Evolutionary conservation across 2,888 invertebrate species (phyloP).

Genomic region (Drosophila mulleri): DNA sequence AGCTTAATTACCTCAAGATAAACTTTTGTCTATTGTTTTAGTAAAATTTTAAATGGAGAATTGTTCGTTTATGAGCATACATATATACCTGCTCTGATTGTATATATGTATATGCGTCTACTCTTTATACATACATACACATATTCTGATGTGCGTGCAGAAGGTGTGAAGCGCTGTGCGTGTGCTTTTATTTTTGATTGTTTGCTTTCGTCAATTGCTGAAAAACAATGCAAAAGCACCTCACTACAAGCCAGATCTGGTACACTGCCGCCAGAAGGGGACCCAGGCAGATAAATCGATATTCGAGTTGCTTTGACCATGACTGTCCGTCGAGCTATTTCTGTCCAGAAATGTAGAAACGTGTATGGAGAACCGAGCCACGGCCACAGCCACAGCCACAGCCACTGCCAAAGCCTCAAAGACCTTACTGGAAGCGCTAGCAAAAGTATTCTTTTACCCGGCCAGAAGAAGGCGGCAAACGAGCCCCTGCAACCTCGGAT

Average conservation of each 20-base stretch:
- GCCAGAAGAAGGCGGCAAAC: not conserved
- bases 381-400: not conserved
- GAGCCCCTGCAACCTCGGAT: not conserved
- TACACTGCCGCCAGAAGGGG: not conserved
- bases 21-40: slow-evolving; percentile 36
- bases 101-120: not conserved
- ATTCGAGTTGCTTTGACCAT: slow-evolving; percentile 74
- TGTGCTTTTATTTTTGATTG: slow-evolving; percentile 71
- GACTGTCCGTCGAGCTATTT: slow-evolving; percentile 52
- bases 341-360: slow-evolving; percentile 16
- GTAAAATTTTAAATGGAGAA: slow-evolving; percentile 42
- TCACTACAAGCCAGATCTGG: slow-evolving; percentile 33
- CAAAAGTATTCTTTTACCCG: slow-evolving; percentile 16
- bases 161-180: slow-evolving; percentile 66
- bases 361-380: slow-evolving; percentile 10
- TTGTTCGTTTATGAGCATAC: slow-evolving; percentile 19
- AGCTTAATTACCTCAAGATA: slow-evolving; percentile 36
- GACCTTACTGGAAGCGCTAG: slow-evolving; percentile 49
- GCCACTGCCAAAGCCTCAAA: slow-evolving; percentile 47
- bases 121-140: not conserved
- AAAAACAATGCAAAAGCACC: slow-evolving; percentile 63
- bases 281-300: slow-evolving; percentile 66
- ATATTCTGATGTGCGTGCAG: slow-evolving; percentile 31
- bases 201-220: slow-evolving; percentile 68
- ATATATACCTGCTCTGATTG: slow-evolving; percentile 19